Evolutionary conservation across 2,888 invertebrate genomes (phyloP).

Genomic region (Drosophila basisetae): DNA sequence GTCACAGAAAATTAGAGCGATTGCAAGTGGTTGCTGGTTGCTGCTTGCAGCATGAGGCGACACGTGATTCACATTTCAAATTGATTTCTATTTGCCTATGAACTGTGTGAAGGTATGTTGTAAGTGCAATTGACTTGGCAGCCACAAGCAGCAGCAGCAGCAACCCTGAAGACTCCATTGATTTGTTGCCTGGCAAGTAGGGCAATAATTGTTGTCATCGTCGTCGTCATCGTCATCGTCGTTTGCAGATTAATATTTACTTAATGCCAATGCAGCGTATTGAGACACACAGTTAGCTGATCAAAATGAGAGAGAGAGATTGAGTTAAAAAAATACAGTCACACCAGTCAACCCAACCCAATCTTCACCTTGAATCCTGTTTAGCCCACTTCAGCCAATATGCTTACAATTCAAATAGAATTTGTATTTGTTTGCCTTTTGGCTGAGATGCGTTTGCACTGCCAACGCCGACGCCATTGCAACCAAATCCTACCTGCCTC

Average conservation of each 20-base stretch:
- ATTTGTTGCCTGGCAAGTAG: conserved; percentile 27
- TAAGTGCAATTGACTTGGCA: conserved; percentile 59
- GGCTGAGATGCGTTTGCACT: conserved; percentile 61
- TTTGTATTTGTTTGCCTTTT: conserved; percentile 78
- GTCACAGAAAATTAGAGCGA: conserved; percentile 11
- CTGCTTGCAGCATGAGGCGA: conserved; percentile 2
- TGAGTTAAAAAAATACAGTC: conserved; percentile 5
- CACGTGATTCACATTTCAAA: conserved; percentile 60
- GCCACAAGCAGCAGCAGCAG: not conserved
- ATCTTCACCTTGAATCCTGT: not conserved
- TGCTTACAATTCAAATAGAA: conserved; percentile 70
- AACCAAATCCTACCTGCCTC: conserved; percentile 35
- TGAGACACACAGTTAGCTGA: conserved; percentile 39
- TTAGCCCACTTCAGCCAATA: conserved; percentile 20
- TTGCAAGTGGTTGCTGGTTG: conserved; percentile 15
- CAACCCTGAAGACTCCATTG: not conserved
- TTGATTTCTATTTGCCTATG: conserved; percentile 52
- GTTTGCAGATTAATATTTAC: conserved; percentile 57
- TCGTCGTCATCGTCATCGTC: not conserved
- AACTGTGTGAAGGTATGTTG: conserved; percentile 30
- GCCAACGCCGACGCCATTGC: conserved; percentile 51
- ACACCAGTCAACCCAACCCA: not conserved
- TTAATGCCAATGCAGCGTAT: conserved; percentile 48
- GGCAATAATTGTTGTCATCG: conserved; percentile 31
- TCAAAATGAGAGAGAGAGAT: not conserved